Evolutionary conservation across 2,797 vertebrate species (phyloP).

Genomic region (Mormyrus hasselquistii): DNA sequence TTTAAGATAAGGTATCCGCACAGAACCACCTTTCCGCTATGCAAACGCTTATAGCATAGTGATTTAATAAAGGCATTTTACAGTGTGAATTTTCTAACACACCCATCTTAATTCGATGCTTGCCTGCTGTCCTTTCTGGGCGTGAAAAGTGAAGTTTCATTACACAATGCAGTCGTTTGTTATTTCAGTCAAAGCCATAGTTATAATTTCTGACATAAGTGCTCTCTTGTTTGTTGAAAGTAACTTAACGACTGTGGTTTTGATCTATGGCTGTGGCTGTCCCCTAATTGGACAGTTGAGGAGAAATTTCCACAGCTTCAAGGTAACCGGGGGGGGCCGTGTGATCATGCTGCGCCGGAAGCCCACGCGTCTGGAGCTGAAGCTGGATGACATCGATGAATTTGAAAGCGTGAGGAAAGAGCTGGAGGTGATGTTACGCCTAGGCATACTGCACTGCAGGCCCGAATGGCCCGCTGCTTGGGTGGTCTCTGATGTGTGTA

Average conservation of each 20-base stretch:
- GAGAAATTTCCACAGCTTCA: background rate
- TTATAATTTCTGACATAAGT: background rate
- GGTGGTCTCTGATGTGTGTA: background rate
- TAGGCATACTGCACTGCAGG: background rate
- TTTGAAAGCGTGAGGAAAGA: slow-evolving; percentile 90
- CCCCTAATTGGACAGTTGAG: background rate
- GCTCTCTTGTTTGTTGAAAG: background rate
- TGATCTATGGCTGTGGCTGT: background rate
- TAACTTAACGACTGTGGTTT: background rate
- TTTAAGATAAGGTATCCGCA: background rate
- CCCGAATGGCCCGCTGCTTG: background rate
- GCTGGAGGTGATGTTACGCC: slow-evolving; percentile 67
- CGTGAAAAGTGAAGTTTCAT: background rate
- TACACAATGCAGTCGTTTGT: background rate
- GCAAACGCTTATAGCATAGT: background rate
- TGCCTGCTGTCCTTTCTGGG: background rate
- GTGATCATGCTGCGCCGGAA: slow-evolving; percentile 79
- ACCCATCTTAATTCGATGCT: background rate
- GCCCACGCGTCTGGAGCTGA: slow-evolving; percentile 87
- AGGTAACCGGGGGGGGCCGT: too few relatives aligned
- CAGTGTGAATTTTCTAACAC: background rate
- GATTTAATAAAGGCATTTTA: background rate
- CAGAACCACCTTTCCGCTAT: background rate
- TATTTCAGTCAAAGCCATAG: background rate
- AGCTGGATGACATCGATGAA: slow-evolving; percentile 90